phyloP scores from a whole-genome alignment of 2,797 vertebrate genomes.

The Lepus oiostolus region DNA sequence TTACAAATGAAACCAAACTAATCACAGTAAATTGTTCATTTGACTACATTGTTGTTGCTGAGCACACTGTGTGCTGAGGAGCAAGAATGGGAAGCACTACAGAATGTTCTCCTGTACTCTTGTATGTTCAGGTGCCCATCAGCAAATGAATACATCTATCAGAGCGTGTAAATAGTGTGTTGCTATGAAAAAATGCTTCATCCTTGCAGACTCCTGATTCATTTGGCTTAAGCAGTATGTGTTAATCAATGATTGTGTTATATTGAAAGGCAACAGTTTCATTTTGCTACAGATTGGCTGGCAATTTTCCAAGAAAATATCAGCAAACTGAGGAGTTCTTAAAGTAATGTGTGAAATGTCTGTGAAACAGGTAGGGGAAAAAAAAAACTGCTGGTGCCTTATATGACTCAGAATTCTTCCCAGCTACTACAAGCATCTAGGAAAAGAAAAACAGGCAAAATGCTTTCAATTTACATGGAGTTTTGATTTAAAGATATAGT shows the following conservation, averaged over 20 bases:
- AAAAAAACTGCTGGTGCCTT: background rate
- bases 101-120: slow-evolving; percentile 60
- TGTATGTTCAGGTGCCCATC: slow-evolving; percentile 70
- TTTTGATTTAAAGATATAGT: slow-evolving; percentile 33
- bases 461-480: background rate
- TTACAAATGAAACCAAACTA: slow-evolving; percentile 83
- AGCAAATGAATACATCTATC: slow-evolving; percentile 83
- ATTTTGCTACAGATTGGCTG: slow-evolving; percentile 70
- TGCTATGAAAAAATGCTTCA: slow-evolving; percentile 74
- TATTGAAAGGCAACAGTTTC: slow-evolving; percentile 76
- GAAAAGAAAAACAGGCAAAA: slow-evolving; percentile 26
- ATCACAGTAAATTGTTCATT: slow-evolving; percentile 84
- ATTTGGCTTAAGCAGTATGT: slow-evolving; percentile 75
- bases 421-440: background rate
- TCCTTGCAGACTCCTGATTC: slow-evolving; percentile 77
- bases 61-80: slow-evolving; percentile 70
- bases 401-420: slow-evolving; percentile 45
- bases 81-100: slow-evolving; percentile 71
- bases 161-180: slow-evolving; percentile 67
- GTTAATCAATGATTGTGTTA: slow-evolving; percentile 80
- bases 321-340: slow-evolving; percentile 62
- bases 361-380: slow-evolving; percentile 60
- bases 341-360: slow-evolving; percentile 44
- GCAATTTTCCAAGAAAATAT: slow-evolving; percentile 66
- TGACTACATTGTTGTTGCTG: slow-evolving; percentile 79